A percentile compares a stretch with the other conserved stretches of the same genome.
phyloP scores from a whole-genome alignment of 2,888 invertebrate genomes.

The Eustalomyia histrio region DNA sequence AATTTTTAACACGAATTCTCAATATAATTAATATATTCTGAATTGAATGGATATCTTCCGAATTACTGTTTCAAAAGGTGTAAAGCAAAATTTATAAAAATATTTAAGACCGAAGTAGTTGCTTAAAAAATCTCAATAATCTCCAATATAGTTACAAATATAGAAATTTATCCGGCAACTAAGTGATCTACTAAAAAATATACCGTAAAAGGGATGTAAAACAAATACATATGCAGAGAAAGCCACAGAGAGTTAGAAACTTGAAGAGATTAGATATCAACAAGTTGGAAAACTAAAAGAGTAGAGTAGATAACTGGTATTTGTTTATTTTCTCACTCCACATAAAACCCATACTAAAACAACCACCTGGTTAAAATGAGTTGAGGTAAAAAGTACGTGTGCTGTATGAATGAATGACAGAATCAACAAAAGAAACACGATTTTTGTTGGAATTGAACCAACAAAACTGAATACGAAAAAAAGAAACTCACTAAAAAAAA shows the following conservation, averaged over 20 bases:
- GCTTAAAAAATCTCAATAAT: too few species aligned
- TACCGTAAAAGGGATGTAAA: constrained; percentile 4
- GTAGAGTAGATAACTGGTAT: constrained; percentile 44
- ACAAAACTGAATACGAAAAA: constrained; percentile 49
- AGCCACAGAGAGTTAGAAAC: not conserved
- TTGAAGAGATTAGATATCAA: constrained; percentile 24
- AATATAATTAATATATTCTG: too few species aligned
- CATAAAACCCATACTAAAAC: constrained; percentile 30
- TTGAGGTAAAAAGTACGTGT: constrained; percentile 57
- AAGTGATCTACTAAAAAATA: not conserved
- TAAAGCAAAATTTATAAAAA: too few species aligned
- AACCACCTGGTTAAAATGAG: constrained; percentile 62
- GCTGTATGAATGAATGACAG: constrained; percentile 62
- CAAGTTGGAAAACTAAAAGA: constrained; percentile 27
- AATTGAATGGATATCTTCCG: too few species aligned
- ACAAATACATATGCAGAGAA: not conserved
- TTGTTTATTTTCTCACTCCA: constrained; percentile 20
- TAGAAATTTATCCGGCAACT: not conserved
- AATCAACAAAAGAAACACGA: constrained; percentile 65
- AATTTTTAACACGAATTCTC: too few species aligned
- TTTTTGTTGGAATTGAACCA: constrained; percentile 55
- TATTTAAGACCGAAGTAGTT: too few species aligned
- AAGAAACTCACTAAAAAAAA: constrained; percentile 51
- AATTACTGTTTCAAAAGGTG: too few species aligned
- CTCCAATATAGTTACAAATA: too few species aligned